Evolutionary conservation across 2,113 vertebrate genomes (phyloP).

Genomic region (Atrichornis clamosus): DNA sequence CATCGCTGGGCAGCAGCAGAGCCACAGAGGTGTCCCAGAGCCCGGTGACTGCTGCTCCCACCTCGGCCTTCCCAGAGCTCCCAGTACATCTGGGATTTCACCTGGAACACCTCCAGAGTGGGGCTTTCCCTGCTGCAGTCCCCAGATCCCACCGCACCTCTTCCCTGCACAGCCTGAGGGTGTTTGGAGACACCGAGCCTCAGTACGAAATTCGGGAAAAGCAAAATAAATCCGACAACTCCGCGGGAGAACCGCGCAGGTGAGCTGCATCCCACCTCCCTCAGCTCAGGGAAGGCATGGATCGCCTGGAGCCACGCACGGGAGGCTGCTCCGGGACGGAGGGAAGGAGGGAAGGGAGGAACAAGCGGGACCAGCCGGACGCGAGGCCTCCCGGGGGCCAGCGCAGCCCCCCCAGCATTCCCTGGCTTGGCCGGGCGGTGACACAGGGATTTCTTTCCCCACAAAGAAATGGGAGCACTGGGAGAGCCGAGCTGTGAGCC

Average conservation of each 20-base stretch:
- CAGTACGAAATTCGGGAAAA: fast-evolving
- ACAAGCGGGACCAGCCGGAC: not conserved
- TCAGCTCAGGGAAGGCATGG: fast-evolving
- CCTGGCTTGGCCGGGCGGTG: fast-evolving
- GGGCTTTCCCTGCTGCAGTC: not conserved
- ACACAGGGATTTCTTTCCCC: fast-evolving
- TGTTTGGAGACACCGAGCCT: fast-evolving
- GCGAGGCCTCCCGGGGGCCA: not conserved
- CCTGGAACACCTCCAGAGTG: fast-evolving
- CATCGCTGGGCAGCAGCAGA: not conserved
- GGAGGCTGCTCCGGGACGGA: not conserved
- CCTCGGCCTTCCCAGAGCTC: not conserved
- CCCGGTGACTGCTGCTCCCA: not conserved
- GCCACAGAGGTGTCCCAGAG: not conserved
- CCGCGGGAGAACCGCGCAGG: fast-evolving
- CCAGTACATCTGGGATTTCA: not conserved
- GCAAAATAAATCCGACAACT: fast-evolving
- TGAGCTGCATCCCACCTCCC: fast-evolving
- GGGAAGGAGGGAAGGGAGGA: not conserved
- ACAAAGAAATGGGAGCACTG: fast-evolving
- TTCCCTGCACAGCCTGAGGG: fast-evolving
- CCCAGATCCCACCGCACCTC: not conserved
- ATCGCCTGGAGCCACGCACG: fast-evolving
- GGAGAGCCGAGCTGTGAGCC: not conserved
- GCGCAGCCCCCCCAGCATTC: not conserved